Evolutionary conservation across 2,888 invertebrate genomes (phyloP), one percentile per base, ranked within the genome.

Genomic region (Caenorhabditis afra): DNA sequence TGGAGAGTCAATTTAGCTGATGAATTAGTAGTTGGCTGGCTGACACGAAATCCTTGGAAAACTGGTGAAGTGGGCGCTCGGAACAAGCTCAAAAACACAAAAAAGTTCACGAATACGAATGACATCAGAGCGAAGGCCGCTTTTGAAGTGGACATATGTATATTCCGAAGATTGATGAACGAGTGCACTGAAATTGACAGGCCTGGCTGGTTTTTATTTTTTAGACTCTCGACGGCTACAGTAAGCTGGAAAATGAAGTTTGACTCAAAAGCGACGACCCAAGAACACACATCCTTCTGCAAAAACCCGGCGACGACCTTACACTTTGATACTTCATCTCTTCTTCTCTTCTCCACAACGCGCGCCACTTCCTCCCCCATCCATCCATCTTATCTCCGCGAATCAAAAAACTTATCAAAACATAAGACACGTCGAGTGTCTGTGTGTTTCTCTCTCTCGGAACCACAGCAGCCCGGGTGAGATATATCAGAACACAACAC

Each of bases 1-100:
- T 29, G 29, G 29, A 29, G 66, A 49, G 49, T 57, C 66, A 67
- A 67, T 67, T 67, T 58, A 37, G 66, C 49, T 67, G 66, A 67
- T 67, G 66, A 67, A 67, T 62, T 47, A 61, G 49, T 45, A 47
- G 41, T 58, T 12, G 22, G 49, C 3, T 49, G 49, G 22, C 18
- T 29, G 18, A 8, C 29, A 18, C 4, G 14, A 29, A 29, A 5
- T 29, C 16, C 14, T n/a, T 10, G 16, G 53, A 53, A 53, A 35
- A 53, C 35, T 16, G 18, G 37, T 10, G 37, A 52, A 12, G 16
- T 16, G 14, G 53, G n/a, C n/a, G n/a, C n/a, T n/a, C n/a, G n/a
- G n/a, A n/a, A n/a, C n/a, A n/a, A 53, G 14, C 41, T 14, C 41
- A 41, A 41, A 14, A 41, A 41, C 3, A 41, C 41, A 41, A 41